Conservation (phyloP, 53 echinoderm and acorn worm genomes). For the Paelopatides confundens region DNA sequence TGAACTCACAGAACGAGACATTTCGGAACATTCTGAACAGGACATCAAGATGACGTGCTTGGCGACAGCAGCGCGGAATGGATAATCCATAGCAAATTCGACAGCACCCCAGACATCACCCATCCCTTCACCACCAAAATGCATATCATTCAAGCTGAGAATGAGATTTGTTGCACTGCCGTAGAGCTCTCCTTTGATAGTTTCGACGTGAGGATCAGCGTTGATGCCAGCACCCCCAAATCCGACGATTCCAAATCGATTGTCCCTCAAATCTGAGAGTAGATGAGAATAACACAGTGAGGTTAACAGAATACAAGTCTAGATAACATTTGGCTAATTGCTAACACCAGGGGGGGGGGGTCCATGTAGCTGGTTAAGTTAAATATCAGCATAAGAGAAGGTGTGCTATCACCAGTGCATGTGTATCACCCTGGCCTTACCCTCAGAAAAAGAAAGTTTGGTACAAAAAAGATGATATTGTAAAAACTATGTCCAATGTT, state of each 20-base stretch:
- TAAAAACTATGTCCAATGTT: too few relatives aligned
- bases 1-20: conserved; percentile 1
- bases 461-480: too few relatives aligned
- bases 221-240: conserved; percentile 84
- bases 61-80: conserved; percentile 91
- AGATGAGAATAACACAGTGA: too few relatives aligned
- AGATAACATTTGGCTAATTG: too few relatives aligned
- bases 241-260: conserved; percentile 80
- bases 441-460: too few relatives aligned
- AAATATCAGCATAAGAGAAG: too few relatives aligned
- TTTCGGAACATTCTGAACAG: conserved; percentile 68
- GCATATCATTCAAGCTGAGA: conserved; percentile 56
- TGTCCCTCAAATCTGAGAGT: conserved; percentile 41
- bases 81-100: conserved; percentile 80
- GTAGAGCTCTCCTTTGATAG: conserved; percentile 86
- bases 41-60: conserved; percentile 89
- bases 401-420: too few relatives aligned
- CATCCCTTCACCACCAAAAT: conserved; percentile 64
- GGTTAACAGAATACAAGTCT: too few relatives aligned
- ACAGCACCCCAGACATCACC: conserved; percentile 85
- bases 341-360: too few relatives aligned
- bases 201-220: conserved; percentile 68
- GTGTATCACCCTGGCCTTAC: too few relatives aligned
- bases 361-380: too few relatives aligned
- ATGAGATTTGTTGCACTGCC: conserved; percentile 31